phyloP scores from a whole-genome alignment of 2,888 invertebrate genomes.

The Encarsia formosa region DNA sequence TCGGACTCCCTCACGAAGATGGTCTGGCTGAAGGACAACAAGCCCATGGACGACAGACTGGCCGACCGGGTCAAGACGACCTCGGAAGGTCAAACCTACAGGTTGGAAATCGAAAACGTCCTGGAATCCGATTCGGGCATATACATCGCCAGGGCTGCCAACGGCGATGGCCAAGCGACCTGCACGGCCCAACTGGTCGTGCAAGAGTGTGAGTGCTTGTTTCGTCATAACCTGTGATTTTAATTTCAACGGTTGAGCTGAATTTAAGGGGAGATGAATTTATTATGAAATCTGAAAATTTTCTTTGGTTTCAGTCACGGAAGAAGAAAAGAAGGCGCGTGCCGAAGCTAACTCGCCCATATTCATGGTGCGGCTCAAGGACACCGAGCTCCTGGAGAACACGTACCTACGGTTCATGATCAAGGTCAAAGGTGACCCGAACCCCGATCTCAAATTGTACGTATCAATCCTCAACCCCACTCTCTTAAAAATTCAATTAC shows the following conservation, averaged over 20 bases:
- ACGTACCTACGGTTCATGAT: conserved; percentile 86
- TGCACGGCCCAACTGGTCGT: conserved; percentile 86
- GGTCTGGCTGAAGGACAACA: conserved; percentile 85
- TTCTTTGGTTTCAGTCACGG: conserved; percentile 56
- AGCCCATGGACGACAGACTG: conserved; percentile 69
- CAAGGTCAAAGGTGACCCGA: conserved; percentile 82
- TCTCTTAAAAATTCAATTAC: no score
- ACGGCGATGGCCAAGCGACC: conserved; percentile 72
- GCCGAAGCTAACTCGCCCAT: conserved; percentile 73
- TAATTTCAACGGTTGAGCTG: no score
- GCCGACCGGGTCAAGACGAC: conserved; percentile 70
- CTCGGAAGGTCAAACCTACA: conserved; percentile 60
- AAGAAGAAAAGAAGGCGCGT: conserved; percentile 67
- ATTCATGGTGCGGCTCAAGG: conserved; percentile 79
- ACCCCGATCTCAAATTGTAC: conserved; percentile 86
- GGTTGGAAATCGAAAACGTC: conserved; percentile 72
- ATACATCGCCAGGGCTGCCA: conserved; percentile 85
- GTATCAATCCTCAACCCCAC: no score
- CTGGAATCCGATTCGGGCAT: conserved; percentile 76
- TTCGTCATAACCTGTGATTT: no score
- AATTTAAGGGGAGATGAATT: neutral
- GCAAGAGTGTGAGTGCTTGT: conserved; percentile 79
- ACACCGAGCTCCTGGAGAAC: conserved; percentile 81
- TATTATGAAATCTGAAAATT: neutral
- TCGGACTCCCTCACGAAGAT: conserved; percentile 58